phyloP scores from a whole-genome alignment of 2,888 invertebrate genomes.

The Diogma glabrata region DNA sequence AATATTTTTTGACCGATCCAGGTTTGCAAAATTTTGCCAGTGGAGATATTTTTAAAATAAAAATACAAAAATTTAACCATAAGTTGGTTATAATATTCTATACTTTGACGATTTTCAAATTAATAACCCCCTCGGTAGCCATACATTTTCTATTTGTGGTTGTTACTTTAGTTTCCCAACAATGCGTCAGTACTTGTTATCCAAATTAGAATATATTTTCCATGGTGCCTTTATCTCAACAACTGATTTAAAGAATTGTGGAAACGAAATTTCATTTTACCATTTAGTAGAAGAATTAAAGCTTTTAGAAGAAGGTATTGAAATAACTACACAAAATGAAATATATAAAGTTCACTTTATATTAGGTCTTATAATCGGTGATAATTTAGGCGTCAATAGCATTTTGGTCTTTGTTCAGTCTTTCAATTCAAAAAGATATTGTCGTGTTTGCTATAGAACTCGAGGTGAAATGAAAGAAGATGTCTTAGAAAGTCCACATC shows the following conservation, averaged over 20 bases:
- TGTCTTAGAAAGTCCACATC: constrained; percentile 13
- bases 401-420: constrained; percentile 19
- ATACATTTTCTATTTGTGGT: constrained; percentile 10
- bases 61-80: background rate
- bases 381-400: constrained; percentile 21
- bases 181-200: constrained; percentile 18
- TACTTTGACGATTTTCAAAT: constrained; percentile 17
- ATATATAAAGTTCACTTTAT: constrained; percentile 18
- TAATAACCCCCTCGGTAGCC: constrained; percentile 14
- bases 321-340: background rate
- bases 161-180: constrained; percentile 16
- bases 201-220: constrained; percentile 19
- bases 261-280: constrained; percentile 16
- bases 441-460: constrained; percentile 18
- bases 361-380: constrained; percentile 20
- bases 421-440: constrained; percentile 20
- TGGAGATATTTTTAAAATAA: constrained; percentile 13
- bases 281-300: constrained; percentile 18
- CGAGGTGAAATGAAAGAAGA: constrained; percentile 16
- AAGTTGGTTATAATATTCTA: constrained; percentile 10
- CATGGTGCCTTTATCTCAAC: constrained; percentile 17
- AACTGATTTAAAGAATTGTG: constrained; percentile 17
- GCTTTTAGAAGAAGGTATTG: constrained; percentile 15
- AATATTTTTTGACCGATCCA: background rate
- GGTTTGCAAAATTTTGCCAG: constrained; percentile 11